These are phyloP conservation scores for Laspeyria flexula DNA, from an alignment of 2,888 invertebrate genomes.

Conservation along the genomic window DNA sequence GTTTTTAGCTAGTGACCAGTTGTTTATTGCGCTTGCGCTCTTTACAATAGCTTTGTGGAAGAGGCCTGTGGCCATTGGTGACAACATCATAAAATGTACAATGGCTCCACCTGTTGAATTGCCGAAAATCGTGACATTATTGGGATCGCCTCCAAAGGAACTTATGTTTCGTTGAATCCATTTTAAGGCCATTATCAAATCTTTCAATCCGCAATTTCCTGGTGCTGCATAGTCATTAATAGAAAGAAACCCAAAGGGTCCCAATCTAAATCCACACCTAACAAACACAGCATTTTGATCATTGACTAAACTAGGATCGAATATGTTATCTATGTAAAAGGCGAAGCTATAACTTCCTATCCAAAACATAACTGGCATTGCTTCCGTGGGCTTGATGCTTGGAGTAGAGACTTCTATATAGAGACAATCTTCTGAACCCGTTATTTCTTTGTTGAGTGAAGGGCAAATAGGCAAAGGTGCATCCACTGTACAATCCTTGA, in stretches of 20 bases:
- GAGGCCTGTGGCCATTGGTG: conserved; percentile 77
- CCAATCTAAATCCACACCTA: conserved; percentile 75
- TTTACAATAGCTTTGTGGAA: conserved; percentile 80
- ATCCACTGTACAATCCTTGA: conserved; percentile 66
- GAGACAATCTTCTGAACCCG: conserved; percentile 78
- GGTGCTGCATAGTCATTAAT: conserved; percentile 74
- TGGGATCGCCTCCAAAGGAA: conserved; percentile 76
- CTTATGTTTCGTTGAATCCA: conserved; percentile 77
- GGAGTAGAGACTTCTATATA: conserved; percentile 73
- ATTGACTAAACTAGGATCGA: conserved; percentile 68
- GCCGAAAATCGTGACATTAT: conserved; percentile 81
- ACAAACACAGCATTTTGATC: conserved; percentile 71
- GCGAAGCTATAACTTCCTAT: conserved; percentile 72
- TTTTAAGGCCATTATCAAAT: conserved; percentile 73
- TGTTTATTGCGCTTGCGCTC: conserved; percentile 76
- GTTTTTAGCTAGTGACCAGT: conserved; percentile 71
- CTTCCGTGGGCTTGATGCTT: conserved; percentile 60
- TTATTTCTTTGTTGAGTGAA: conserved; percentile 23
- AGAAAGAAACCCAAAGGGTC: conserved; percentile 79
- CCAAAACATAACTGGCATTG: conserved; percentile 82
- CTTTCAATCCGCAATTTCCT: conserved; percentile 80
- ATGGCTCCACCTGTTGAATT: conserved; percentile 77
- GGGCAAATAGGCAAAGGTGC: conserved; percentile 46
- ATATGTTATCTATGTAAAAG: conserved; percentile 56
- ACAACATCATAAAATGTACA: conserved; percentile 78